phyloP scores from a whole-genome alignment of 1,140 invertebrate species.

The Phenacoccus solenopsis region DNA sequence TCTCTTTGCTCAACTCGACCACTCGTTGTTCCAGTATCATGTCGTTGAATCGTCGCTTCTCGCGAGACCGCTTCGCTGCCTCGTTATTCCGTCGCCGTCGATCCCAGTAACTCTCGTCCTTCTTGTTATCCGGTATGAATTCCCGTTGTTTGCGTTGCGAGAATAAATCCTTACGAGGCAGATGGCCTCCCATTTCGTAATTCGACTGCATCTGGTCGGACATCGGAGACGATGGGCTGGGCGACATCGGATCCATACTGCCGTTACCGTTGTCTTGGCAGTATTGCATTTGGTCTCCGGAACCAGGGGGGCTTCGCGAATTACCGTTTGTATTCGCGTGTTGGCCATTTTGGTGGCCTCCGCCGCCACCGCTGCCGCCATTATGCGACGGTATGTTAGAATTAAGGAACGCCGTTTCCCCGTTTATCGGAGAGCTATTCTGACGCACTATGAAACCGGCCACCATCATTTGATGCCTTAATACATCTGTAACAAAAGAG shows the following conservation, averaged over 20 bases:
- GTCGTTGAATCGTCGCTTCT: constrained; percentile 91
- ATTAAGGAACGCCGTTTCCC: constrained; percentile 39
- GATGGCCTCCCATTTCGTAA: constrained; percentile 37
- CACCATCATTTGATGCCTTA: constrained; percentile 50
- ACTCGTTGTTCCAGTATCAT: constrained; percentile 91
- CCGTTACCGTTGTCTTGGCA: constrained; percentile 27
- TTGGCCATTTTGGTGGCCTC: constrained; percentile 25
- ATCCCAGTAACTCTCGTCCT: constrained; percentile 96
- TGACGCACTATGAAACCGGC: constrained; percentile 65
- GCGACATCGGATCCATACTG: constrained; percentile 19
- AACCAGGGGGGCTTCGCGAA: constrained; percentile 25
- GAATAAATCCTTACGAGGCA: constrained; percentile 59
- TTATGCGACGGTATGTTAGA: constrained; percentile 22
- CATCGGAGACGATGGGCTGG: constrained; percentile 20
- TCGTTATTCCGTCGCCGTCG: constrained; percentile 88
- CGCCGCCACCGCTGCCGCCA: neutral
- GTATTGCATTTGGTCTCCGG: constrained; percentile 27
- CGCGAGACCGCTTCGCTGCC: constrained; percentile 83
- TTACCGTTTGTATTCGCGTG: constrained; percentile 23
- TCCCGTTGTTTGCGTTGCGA: constrained; percentile 85
- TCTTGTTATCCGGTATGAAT: constrained; percentile 93
- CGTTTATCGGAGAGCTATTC: constrained; percentile 50
- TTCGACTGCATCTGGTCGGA: constrained; percentile 30
- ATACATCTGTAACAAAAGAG: constrained; percentile 22
- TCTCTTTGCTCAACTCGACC: constrained; percentile 86